Evolutionary conservation across 2,888 invertebrate species (phyloP).

Genomic region (Hybos culiciformis): DNA sequence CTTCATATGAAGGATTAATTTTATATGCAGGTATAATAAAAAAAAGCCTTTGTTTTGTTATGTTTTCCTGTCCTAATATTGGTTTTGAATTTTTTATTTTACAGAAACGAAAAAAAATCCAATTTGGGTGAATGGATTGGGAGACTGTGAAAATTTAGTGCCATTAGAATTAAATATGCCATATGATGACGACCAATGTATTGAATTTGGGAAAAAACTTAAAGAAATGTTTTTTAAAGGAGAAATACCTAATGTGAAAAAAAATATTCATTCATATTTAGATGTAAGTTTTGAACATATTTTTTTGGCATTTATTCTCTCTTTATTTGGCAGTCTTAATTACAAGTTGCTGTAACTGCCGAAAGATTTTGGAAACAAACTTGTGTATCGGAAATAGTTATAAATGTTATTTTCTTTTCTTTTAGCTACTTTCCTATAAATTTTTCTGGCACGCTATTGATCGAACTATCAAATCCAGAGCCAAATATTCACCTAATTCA

Average conservation of each 20-base stretch:
- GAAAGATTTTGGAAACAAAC: no score
- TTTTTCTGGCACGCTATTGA: conserved; percentile 35
- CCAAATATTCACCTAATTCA: conserved; percentile 6
- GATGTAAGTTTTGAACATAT: conserved; percentile 25
- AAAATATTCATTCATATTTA: conserved; percentile 31
- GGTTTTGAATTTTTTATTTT: no score
- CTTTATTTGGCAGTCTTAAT: no score
- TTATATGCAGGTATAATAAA: conserved; percentile 22
- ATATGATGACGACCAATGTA: conserved; percentile 23
- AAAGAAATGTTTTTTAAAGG: conserved; percentile 36
- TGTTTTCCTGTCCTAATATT: not conserved
- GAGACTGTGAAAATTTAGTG: conserved; percentile 27
- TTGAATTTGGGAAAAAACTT: no score
- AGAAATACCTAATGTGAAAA: conserved; percentile 25
- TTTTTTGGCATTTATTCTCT: no score
- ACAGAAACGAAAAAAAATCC: conserved; percentile 17
- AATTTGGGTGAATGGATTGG: conserved; percentile 22
- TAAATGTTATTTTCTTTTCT: no score
- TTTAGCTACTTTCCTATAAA: conserved; percentile 32
- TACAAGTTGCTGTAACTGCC: no score
- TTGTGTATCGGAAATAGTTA: no score
- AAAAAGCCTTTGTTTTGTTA: not conserved
- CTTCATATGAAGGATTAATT: conserved; percentile 31
- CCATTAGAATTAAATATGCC: conserved; percentile 27
- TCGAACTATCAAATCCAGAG: conserved; percentile 18